Conservation (phyloP, 2,113 vertebrate species). For the Silurus asotus region DNA sequence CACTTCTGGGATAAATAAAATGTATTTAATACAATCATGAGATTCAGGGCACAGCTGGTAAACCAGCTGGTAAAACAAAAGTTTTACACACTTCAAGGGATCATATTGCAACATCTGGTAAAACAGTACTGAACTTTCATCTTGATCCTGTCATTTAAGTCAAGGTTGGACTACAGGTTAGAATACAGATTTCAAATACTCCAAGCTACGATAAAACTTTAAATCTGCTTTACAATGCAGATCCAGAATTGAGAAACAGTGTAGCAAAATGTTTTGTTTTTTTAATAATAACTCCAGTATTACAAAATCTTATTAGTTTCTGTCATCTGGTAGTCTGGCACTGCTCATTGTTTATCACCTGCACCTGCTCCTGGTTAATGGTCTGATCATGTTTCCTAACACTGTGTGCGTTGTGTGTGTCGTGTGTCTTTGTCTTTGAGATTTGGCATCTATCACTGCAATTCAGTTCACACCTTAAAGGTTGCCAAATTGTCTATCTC, state of each 20-base stretch:
- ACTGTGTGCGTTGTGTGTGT: too few relatives aligned
- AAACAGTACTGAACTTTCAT: neutral
- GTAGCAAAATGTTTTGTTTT: too few relatives aligned
- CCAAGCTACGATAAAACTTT: neutral
- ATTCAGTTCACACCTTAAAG: too few relatives aligned
- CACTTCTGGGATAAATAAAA: neutral
- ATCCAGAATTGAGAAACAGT: neutral
- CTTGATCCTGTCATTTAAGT: neutral
- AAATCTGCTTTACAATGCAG: too few relatives aligned
- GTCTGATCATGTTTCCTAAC: too few relatives aligned
- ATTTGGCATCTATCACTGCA: too few relatives aligned
- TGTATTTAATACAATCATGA: neutral
- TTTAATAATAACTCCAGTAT: neutral
- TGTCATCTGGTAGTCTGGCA: neutral
- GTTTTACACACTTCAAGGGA: neutral
- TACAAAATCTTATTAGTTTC: neutral
- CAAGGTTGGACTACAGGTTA: neutral
- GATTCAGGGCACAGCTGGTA: neutral
- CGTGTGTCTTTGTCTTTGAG: too few relatives aligned
- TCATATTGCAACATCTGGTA: neutral
- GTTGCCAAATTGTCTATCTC: too few relatives aligned
- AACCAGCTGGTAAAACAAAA: neutral
- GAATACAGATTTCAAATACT: neutral
- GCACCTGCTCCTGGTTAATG: too few relatives aligned
- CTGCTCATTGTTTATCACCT: neutral